These are phyloP conservation scores for Todiramphus saurophagus DNA, from an alignment of 2,113 vertebrate genomes.

Conservation along the genomic window DNA sequence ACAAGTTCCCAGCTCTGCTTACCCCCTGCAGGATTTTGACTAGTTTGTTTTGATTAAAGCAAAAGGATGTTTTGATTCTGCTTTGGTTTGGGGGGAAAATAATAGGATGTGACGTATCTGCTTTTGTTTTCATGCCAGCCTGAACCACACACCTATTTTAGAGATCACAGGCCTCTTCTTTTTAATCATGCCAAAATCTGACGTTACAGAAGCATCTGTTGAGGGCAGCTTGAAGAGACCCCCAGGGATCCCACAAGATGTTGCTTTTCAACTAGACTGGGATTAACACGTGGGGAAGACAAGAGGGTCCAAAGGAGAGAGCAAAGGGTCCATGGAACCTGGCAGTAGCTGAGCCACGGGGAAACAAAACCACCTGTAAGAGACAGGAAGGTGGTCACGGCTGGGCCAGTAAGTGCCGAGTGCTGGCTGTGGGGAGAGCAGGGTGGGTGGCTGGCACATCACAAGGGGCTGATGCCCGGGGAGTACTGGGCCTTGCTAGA, in stretches of 20 bases:
- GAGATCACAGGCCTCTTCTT: not conserved
- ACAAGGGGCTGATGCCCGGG: not conserved
- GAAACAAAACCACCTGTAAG: not conserved
- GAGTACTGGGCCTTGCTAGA: rapidly evolving
- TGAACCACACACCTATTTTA: not conserved
- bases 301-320: not conserved
- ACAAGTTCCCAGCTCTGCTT: not conserved
- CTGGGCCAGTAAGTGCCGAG: not conserved
- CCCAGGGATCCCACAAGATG: not conserved
- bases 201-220: not conserved
- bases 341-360: not conserved
- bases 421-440: not conserved
- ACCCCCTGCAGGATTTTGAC: not conserved
- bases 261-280: not conserved
- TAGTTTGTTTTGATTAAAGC: conserved; percentile 9
- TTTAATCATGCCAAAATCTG: not conserved
- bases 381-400: rapidly evolving
- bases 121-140: conserved; percentile 44
- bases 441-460: rapidly evolving
- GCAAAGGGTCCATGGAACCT: rapidly evolving
- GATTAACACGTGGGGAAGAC: not conserved
- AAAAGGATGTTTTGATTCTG: conserved; percentile 53
- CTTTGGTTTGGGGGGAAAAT: not conserved
- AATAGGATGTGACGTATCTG: conserved; percentile 42
- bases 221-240: not conserved